A percentile compares a stretch with the other conserved stretches of the same genome.
Evolutionary conservation across 1,140 invertebrate species (phyloP).

Genomic region (Yoshiicerus persimilis): DNA sequence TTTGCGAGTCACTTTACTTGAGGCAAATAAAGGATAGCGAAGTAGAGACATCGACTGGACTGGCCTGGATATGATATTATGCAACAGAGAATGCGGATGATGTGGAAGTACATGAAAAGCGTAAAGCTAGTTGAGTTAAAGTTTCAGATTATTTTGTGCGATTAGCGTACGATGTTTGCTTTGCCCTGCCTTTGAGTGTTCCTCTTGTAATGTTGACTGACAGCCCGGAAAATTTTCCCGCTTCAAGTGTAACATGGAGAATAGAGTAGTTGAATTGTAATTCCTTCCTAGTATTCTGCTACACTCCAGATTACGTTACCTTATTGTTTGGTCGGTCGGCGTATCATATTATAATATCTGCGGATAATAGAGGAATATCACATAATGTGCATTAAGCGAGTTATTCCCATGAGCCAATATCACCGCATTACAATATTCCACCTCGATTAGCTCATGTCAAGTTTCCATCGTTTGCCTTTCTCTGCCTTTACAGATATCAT

Average conservation of each 20-base stretch:
- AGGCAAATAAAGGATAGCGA: not conserved
- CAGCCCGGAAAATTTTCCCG: conserved; percentile 21
- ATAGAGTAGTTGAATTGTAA: not conserved
- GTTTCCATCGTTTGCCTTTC: not conserved
- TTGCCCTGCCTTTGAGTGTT: not conserved
- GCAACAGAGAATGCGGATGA: not conserved
- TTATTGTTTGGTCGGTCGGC: not conserved
- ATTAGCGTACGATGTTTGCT: not conserved
- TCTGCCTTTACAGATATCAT: not conserved
- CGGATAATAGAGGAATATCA: not conserved
- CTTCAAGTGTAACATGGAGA: not conserved
- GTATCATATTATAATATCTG: not conserved
- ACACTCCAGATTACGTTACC: not conserved
- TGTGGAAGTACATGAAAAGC: not conserved
- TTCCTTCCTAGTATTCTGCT: not conserved
- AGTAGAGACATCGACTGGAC: not conserved
- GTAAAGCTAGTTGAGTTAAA: not conserved
- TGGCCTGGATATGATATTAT: not conserved
- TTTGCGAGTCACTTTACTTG: not conserved
- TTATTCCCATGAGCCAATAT: conserved; percentile 2
- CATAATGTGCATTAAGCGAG: conserved; percentile 2
- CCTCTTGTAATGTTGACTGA: conserved; percentile 25
- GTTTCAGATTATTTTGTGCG: not conserved
- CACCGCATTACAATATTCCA: not conserved
- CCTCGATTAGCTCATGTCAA: conserved; percentile 21